Percentiles rank a stretch among this genome's conserved stretches.
These are phyloP conservation scores for Brachyhypopomus occidentalis DNA, from an alignment of 2,113 vertebrate species.

Conservation along the genomic window DNA sequence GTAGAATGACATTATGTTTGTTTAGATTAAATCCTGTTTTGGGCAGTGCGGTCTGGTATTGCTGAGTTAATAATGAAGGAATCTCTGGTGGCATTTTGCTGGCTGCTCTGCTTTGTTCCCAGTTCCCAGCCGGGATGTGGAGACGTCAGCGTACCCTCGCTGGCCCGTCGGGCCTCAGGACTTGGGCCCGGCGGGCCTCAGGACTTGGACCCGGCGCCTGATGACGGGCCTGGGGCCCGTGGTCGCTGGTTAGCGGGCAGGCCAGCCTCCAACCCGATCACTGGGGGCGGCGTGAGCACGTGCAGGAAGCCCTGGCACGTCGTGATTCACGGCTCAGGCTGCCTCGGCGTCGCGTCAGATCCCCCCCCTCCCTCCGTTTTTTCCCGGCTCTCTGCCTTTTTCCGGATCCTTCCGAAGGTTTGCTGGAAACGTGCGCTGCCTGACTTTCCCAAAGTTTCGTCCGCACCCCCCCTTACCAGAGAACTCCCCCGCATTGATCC, in stretches of 20 bases:
- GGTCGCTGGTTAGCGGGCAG: slow-evolving; percentile 28
- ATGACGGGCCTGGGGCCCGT: not conserved
- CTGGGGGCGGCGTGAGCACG: slow-evolving; percentile 40
- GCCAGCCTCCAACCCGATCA: slow-evolving; percentile 39
- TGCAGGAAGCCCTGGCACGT: slow-evolving; percentile 39
- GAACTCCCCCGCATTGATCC: slow-evolving; percentile 26
- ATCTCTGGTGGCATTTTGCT: slow-evolving; percentile 45
- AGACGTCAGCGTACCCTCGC: slow-evolving; percentile 21
- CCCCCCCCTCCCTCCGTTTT: slow-evolving; percentile 62
- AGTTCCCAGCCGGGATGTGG: slow-evolving; percentile 31
- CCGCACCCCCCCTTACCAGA: slow-evolving; percentile 20
- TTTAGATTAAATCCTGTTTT: too few relatives aligned
- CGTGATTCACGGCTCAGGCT: slow-evolving; percentile 62
- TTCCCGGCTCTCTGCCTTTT: slow-evolving; percentile 56
- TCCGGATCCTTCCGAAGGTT: slow-evolving; percentile 48
- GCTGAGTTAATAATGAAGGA: slow-evolving; percentile 13
- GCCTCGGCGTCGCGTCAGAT: slow-evolving; percentile 68
- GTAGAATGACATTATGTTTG: too few relatives aligned
- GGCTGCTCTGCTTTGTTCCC: slow-evolving; percentile 30
- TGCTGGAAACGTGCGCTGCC: slow-evolving; percentile 59
- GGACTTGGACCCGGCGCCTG: too few relatives aligned
- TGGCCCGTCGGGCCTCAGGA: slow-evolving; percentile 17
- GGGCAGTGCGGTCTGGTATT: not conserved
- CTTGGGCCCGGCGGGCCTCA: not conserved
- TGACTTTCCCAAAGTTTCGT: slow-evolving; percentile 50